These are phyloP conservation scores for Microdon myrmicae DNA, from an alignment of 2,888 invertebrate species.

Conservation along the genomic window DNA sequence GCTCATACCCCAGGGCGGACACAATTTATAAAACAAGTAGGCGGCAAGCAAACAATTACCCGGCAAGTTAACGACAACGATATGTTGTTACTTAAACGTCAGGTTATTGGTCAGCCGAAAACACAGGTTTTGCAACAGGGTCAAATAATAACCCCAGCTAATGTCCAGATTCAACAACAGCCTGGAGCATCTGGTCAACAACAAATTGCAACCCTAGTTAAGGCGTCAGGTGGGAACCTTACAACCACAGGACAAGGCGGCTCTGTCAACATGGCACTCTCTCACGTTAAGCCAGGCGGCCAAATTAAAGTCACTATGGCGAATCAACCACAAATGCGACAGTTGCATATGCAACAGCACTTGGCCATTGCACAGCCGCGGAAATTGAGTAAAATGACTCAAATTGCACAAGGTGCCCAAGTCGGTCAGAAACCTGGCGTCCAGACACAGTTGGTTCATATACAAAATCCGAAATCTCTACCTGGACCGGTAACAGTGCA, in stretches of 20 bases:
- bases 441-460: constrained; percentile 75
- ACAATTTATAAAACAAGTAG: constrained; percentile 66
- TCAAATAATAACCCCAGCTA: constrained; percentile 72
- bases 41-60: constrained; percentile 67
- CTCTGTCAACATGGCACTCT: constrained; percentile 64
- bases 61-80: constrained; percentile 71
- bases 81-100: constrained; percentile 71
- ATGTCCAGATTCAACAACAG: constrained; percentile 64
- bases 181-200: constrained; percentile 58
- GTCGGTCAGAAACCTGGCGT: constrained; percentile 65
- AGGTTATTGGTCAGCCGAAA: constrained; percentile 65
- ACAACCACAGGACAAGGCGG: constrained; percentile 57
- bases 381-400: constrained; percentile 74
- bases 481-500: constrained; percentile 77
- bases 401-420: constrained; percentile 61
- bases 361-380: constrained; percentile 69
- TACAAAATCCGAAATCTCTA: constrained; percentile 71
- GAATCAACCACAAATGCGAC: constrained; percentile 74
- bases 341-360: constrained; percentile 72
- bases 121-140: constrained; percentile 68
- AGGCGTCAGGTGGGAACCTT: constrained; percentile 64
- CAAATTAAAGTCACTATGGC: constrained; percentile 70
- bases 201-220: constrained; percentile 64
- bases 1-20: constrained; percentile 64
- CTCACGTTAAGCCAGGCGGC: constrained; percentile 65